Conservation (phyloP, 2,888 invertebrate species). For the Chrysolina oricalcia region DNA sequence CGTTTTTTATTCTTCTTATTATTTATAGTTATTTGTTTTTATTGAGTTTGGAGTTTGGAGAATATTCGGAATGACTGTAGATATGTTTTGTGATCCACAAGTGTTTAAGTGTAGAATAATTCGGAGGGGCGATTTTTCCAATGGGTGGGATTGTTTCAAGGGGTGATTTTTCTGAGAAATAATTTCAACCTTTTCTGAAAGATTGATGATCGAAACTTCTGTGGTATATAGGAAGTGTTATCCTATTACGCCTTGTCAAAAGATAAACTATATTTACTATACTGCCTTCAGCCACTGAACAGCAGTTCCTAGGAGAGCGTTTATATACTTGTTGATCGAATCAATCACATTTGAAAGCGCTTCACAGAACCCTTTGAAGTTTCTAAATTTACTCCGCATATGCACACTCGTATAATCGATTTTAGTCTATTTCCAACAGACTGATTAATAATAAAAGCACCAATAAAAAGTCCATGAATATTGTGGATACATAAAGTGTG, state of each 20-base stretch:
- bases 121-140: too few relatives aligned
- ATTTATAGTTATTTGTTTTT: too few relatives aligned
- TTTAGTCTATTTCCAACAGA: conserved; percentile 24
- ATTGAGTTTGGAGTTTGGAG: too few relatives aligned
- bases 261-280: neutral
- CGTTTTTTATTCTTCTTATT: too few relatives aligned
- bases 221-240: neutral
- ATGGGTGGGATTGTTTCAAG: too few relatives aligned
- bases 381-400: conserved; percentile 12
- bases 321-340: conserved; percentile 29
- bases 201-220: too few relatives aligned
- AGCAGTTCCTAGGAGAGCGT: neutral
- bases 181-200: too few relatives aligned
- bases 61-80: too few relatives aligned
- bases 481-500: neutral
- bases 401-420: conserved; percentile 20
- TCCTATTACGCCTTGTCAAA: neutral
- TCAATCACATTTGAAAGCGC: conserved; percentile 21
- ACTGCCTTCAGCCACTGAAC: neutral
- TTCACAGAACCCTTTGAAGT: conserved; percentile 13
- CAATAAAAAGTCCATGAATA: neutral
- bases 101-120: too few relatives aligned
- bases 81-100: too few relatives aligned
- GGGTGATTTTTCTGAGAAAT: too few relatives aligned
- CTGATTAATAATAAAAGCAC: conserved; percentile 1